Evolutionary conservation across 1,140 invertebrate species (phyloP).

Genomic region (Portunus trituberculatus): DNA sequence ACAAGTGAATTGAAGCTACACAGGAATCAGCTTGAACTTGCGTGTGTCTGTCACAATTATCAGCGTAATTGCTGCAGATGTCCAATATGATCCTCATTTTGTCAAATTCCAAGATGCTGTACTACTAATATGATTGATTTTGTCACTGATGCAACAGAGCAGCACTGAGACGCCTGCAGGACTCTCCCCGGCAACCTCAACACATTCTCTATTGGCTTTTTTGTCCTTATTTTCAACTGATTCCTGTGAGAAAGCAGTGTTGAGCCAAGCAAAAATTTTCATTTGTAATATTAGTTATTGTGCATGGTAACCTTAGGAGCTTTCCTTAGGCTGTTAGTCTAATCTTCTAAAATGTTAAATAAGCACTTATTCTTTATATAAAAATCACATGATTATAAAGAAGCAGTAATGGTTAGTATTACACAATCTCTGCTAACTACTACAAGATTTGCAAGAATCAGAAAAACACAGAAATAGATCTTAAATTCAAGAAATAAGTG

Average conservation of each 20-base stretch:
- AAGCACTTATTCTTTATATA: slow-evolving; percentile 36
- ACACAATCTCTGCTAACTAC: neutral
- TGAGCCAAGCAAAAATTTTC: slow-evolving; percentile 36
- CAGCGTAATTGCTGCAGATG: neutral
- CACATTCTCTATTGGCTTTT: neutral
- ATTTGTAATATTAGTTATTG: neutral
- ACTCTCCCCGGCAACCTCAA: neutral
- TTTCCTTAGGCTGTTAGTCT: slow-evolving; percentile 43
- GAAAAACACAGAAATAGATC: slow-evolving; percentile 30
- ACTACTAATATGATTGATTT: neutral
- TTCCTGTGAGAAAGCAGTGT: slow-evolving; percentile 63
- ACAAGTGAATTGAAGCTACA: slow-evolving; percentile 40
- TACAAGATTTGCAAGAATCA: neutral
- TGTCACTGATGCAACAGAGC: neutral
- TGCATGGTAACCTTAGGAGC: slow-evolving; percentile 14
- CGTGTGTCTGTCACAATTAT: neutral
- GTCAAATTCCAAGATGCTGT: neutral
- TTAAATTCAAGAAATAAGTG: neutral
- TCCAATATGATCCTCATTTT: neutral
- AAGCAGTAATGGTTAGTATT: slow-evolving; percentile 45
- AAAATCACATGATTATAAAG: slow-evolving; percentile 24
- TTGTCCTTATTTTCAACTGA: slow-evolving; percentile 18
- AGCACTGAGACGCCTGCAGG: neutral
- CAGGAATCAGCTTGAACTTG: slow-evolving; percentile 62
- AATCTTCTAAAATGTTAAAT: slow-evolving; percentile 38